phyloP scores from a whole-genome alignment of 2,113 vertebrate genomes.

The Tichodroma muraria region DNA sequence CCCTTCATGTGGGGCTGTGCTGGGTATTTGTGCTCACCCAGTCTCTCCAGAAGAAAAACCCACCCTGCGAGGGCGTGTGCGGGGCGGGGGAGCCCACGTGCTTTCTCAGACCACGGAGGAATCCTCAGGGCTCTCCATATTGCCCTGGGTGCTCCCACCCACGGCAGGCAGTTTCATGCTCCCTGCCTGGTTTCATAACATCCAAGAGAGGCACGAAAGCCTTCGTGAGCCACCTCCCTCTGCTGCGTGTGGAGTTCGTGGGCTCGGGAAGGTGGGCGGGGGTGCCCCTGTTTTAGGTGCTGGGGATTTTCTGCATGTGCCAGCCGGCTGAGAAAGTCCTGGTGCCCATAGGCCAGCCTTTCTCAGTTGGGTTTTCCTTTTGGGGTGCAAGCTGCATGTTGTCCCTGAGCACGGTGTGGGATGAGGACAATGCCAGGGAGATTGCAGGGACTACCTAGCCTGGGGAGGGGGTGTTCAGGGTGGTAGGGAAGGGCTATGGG shows the following conservation, averaged over 20 bases:
- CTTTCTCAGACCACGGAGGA: slow-evolving; percentile 9
- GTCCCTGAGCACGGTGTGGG: fast-evolving
- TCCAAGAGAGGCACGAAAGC: background rate
- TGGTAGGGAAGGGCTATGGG: background rate
- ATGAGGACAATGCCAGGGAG: background rate
- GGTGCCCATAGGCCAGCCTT: fast-evolving
- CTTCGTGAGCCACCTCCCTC: background rate
- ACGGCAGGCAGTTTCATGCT: slow-evolving; percentile 32
- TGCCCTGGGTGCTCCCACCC: slow-evolving; percentile 54
- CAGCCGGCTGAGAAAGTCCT: background rate
- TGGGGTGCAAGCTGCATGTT: background rate
- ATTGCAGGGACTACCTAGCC: background rate
- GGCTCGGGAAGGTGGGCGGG: fast-evolving
- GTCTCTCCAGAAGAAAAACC: background rate
- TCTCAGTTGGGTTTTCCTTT: background rate
- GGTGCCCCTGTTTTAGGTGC: background rate
- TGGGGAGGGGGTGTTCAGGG: background rate
- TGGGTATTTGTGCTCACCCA: background rate
- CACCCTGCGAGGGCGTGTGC: background rate
- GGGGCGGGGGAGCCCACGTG: slow-evolving; percentile 11
- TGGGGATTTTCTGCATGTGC: background rate
- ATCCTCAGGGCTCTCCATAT: background rate
- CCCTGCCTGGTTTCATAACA: slow-evolving; percentile 39
- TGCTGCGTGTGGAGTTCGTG: fast-evolving
- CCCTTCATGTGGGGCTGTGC: background rate